phyloP scores from a whole-genome alignment of 2,888 invertebrate species.

The Synanthedon andrenaeformis region DNA sequence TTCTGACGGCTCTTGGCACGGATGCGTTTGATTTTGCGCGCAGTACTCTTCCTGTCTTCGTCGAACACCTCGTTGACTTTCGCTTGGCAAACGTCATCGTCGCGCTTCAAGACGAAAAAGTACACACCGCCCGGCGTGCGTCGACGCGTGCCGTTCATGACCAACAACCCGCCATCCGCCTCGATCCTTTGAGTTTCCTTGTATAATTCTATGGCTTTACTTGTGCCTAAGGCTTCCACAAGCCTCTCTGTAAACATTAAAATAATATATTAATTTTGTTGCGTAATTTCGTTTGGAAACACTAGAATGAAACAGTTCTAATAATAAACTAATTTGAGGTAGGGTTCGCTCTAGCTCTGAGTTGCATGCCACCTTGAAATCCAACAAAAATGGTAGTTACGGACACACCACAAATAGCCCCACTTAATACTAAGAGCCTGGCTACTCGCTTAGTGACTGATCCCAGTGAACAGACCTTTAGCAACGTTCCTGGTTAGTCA shows the following conservation, averaged over 20 bases:
- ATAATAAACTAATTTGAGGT: no score
- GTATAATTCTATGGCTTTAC: slow-evolving; percentile 79
- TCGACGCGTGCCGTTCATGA: slow-evolving; percentile 83
- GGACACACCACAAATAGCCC: no score
- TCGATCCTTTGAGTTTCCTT: slow-evolving; percentile 86
- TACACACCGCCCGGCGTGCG: slow-evolving; percentile 90
- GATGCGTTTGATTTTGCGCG: slow-evolving; percentile 66
- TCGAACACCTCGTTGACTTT: slow-evolving; percentile 77
- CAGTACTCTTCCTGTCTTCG: slow-evolving; percentile 72
- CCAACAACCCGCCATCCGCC: slow-evolving; percentile 87
- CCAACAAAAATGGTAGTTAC: no score
- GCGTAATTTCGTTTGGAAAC: not conserved
- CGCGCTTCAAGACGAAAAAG: slow-evolving; percentile 82
- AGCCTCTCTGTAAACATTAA: slow-evolving; percentile 72
- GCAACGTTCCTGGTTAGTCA: no score
- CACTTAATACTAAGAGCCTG: no score
- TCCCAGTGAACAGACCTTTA: no score
- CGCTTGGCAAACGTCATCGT: slow-evolving; percentile 74
- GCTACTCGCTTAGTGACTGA: no score
- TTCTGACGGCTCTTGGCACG: slow-evolving; percentile 70
- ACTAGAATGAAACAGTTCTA: no score
- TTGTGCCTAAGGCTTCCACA: slow-evolving; percentile 78
- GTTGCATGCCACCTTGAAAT: no score
- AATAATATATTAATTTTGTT: not conserved
- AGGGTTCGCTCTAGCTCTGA: no score